Percentiles rank a stretch among this genome's conserved stretches.
These are phyloP conservation scores for Lordiphosa mommai DNA, from an alignment of 1,140 invertebrate species.

Conservation along the genomic window DNA sequence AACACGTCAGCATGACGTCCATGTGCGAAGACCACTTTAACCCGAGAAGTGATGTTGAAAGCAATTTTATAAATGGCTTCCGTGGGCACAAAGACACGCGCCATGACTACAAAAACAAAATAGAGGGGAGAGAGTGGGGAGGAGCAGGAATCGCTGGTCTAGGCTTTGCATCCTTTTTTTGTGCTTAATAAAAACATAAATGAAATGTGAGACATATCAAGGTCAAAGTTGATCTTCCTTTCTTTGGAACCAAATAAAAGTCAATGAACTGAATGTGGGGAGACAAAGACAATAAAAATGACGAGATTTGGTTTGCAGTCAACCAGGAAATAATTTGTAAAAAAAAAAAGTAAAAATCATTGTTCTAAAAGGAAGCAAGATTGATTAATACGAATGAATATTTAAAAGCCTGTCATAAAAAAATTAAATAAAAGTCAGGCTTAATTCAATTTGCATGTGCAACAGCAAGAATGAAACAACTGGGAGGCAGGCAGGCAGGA, in stretches of 20 bases:
- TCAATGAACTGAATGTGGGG: conserved; percentile 25
- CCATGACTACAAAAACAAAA: conserved; percentile 8
- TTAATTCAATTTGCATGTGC: conserved; percentile 68
- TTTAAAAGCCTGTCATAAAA: conserved; percentile 31
- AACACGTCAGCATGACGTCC: conserved; percentile 48
- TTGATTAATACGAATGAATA: conserved; percentile 45
- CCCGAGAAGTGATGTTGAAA: conserved; percentile 48
- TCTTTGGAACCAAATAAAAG: conserved; percentile 5
- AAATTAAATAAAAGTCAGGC: conserved; percentile 19
- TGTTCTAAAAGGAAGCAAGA: conserved; percentile 9
- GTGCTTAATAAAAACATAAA: conserved; percentile 66
- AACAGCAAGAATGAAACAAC: conserved; percentile 13
- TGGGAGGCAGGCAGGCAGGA: neutral
- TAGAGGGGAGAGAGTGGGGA: neutral
- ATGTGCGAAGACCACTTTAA: conserved; percentile 43
- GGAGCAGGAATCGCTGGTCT: conserved; percentile 17
- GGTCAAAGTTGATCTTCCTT: conserved; percentile 33
- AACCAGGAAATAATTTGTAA: conserved; percentile 26
- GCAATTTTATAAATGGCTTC: conserved; percentile 75
- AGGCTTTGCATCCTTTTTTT: conserved; percentile 32
- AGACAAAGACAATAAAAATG: conserved; percentile 25
- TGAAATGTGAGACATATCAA: conserved; percentile 36
- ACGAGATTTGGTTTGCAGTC: conserved; percentile 15
- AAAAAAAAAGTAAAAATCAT: neutral
- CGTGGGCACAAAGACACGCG: conserved; percentile 56